phyloP scores from a whole-genome alignment of 2,888 invertebrate genomes.

The Mechanitis mazaeus region DNA sequence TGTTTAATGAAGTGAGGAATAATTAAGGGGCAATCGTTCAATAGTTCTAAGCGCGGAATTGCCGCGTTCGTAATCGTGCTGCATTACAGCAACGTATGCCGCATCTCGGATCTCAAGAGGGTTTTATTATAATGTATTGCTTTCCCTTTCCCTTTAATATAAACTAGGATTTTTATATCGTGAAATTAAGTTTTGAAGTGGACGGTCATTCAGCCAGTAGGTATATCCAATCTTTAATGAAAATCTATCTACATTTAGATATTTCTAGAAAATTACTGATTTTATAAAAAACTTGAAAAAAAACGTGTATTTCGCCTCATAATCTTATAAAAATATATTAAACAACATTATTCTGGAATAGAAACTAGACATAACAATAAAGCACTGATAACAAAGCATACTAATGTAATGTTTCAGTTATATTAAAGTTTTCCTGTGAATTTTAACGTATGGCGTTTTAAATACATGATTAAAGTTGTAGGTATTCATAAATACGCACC shows the following conservation, averaged over 20 bases:
- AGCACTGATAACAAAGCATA: no score
- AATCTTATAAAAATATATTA: no score
- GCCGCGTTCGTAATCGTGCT: conserved; percentile 9
- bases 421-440: conserved; percentile 1
- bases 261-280: no score
- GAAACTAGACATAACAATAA: no score
- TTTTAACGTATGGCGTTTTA: not conserved
- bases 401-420: not conserved
- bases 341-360: no score
- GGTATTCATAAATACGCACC: conserved; percentile 20
- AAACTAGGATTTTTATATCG: not conserved
- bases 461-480: not conserved
- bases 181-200: not conserved
- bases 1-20: conserved; percentile 17
- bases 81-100: conserved; percentile 22
- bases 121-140: not conserved
- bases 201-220: not conserved
- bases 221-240: no score
- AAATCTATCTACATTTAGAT: not conserved
- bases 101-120: conserved; percentile 36
- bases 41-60: conserved; percentile 12
- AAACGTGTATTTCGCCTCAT: no score
- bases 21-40: conserved; percentile 19
- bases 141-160: not conserved
- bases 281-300: no score